These are phyloP conservation scores for Mirza zaza DNA, from an alignment of 2,113 vertebrate genomes.

Conservation along the genomic window DNA sequence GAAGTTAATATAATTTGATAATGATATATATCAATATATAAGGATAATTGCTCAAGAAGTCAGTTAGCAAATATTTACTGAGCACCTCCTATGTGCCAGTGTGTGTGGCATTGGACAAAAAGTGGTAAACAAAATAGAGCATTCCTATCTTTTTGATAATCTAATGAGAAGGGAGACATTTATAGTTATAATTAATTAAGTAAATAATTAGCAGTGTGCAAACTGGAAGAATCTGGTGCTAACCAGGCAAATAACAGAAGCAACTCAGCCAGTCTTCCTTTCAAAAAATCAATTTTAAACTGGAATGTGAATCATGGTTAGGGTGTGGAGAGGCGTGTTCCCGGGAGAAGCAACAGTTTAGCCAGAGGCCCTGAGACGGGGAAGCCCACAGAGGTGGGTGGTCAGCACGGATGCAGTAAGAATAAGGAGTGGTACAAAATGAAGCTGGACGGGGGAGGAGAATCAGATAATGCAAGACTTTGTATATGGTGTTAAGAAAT, in stretches of 20 bases:
- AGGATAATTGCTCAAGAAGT: not conserved
- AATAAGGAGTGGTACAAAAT: rapidly evolving
- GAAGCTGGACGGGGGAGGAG: not conserved
- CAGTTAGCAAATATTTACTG: conserved; percentile 34
- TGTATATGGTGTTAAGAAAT: not conserved
- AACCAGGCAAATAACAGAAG: not conserved
- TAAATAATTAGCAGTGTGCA: not conserved
- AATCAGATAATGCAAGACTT: not conserved
- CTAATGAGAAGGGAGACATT: not conserved
- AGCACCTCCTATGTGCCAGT: not conserved
- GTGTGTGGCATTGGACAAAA: not conserved
- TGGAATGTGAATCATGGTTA: not conserved
- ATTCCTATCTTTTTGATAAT: not conserved
- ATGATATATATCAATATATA: not conserved
- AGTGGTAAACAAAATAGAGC: not conserved
- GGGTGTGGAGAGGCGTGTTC: not conserved
- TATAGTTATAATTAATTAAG: not conserved
- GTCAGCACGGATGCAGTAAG: not conserved
- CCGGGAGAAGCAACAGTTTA: not conserved
- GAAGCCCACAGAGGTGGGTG: too few relatives aligned
- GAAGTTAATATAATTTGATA: not conserved
- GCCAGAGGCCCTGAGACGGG: too few relatives aligned
- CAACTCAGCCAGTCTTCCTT: not conserved
- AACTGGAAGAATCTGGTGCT: not conserved
- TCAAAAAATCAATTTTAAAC: not conserved